Evolutionary conservation across 2,888 invertebrate species (phyloP).

Genomic region (Villa cingulata): DNA sequence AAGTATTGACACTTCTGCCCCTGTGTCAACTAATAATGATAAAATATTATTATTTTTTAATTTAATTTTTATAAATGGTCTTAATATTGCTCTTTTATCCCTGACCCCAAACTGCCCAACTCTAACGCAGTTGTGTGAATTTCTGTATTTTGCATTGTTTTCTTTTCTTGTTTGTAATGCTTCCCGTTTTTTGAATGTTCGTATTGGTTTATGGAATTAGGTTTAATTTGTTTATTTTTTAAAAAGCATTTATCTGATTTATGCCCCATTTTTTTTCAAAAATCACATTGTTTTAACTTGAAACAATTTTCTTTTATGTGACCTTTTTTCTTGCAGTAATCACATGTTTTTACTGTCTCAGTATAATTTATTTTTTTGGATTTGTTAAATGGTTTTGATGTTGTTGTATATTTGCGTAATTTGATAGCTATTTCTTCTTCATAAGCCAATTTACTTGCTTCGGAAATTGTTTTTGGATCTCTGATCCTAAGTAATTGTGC

Average conservation of each 20-base stretch:
- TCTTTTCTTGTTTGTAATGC: no score
- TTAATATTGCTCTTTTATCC: not conserved
- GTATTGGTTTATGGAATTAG: not conserved
- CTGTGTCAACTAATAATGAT: not conserved
- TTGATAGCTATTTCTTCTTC: not conserved
- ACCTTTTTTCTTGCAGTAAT: not conserved
- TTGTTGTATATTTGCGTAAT: not conserved
- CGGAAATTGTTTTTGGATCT: not conserved
- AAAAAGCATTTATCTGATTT: not conserved
- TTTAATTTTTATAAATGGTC: not conserved
- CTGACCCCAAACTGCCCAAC: no score
- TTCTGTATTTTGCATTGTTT: not conserved
- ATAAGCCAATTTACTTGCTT: constrained; percentile 1
- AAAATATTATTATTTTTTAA: not conserved
- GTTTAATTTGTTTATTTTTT: not conserved
- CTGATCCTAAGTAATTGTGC: constrained; percentile 1
- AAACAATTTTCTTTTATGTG: not conserved
- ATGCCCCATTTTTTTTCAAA: not conserved
- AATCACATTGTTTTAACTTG: no score
- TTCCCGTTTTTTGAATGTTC: not conserved
- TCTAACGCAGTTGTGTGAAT: not conserved
- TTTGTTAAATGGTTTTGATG: no score
- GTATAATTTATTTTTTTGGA: no score
- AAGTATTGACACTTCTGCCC: no score
- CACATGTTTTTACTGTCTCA: not conserved